Percentiles rank a stretch among this genome's conserved stretches.
Conservation (phyloP, 2,113 vertebrate species). For the Silurus glanis region DNA sequence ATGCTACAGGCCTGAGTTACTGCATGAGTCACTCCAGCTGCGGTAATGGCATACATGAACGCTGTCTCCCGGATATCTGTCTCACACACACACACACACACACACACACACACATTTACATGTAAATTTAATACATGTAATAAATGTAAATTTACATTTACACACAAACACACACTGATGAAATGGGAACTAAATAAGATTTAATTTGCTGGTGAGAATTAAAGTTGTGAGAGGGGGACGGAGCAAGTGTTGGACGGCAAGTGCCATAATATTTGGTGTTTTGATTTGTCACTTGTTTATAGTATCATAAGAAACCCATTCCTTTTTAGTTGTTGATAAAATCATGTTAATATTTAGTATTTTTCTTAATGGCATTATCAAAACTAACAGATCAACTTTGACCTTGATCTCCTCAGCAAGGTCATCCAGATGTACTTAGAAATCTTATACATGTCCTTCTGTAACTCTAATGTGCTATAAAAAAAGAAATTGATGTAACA, state of each 20-base stretch:
- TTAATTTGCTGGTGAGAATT: background rate
- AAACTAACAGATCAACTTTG: background rate
- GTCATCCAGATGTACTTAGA: background rate
- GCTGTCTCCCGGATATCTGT: slow-evolving; percentile 95
- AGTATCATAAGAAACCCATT: background rate
- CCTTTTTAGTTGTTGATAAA: too few relatives aligned
- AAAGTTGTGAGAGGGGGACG: background rate
- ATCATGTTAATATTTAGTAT: background rate
- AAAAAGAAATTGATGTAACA: background rate
- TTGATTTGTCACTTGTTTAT: background rate
- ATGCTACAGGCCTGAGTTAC: slow-evolving; percentile 98
- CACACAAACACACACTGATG: slow-evolving; percentile 2
- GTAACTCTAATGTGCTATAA: background rate
- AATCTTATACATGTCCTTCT: background rate
- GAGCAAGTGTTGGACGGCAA: background rate
- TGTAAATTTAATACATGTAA: slow-evolving; percentile 3
- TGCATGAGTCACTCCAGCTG: slow-evolving; percentile 88
- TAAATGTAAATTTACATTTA: slow-evolving; percentile 3
- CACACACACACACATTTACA: slow-evolving; percentile 34
- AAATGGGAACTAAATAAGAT: background rate
- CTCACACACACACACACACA: slow-evolving; percentile 39
- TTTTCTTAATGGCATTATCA: background rate
- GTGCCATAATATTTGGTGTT: background rate
- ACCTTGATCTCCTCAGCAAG: background rate
- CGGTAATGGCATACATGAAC: slow-evolving; percentile 93